Conservation (phyloP, 1,140 invertebrate species). For the Drosophila jambulina region DNA sequence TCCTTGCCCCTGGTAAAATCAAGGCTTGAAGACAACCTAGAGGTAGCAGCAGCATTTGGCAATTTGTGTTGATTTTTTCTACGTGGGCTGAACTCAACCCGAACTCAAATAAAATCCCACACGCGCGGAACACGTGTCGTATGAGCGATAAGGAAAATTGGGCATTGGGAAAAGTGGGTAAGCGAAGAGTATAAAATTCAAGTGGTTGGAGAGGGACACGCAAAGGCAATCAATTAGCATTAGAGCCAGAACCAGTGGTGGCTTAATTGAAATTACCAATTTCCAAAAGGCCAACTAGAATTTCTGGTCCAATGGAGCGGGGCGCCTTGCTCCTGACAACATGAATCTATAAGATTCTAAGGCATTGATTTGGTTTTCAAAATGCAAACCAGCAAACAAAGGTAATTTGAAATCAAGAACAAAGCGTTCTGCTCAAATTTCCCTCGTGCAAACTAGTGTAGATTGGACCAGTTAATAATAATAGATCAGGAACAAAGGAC, state of each 20-base stretch:
- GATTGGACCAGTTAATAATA: too few species aligned
- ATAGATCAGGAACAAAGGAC: background rate
- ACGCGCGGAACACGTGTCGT: conserved; percentile 24
- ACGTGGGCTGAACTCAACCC: background rate
- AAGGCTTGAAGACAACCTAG: background rate
- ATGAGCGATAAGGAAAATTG: conserved; percentile 32
- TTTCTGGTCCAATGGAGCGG: background rate
- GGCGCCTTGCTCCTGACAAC: too few species aligned
- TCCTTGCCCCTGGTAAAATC: background rate
- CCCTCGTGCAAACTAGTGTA: too few species aligned
- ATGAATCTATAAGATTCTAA: too few species aligned
- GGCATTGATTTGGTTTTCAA: too few species aligned
- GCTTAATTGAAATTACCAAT: conserved; percentile 1
- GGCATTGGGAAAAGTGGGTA: conserved; percentile 6
- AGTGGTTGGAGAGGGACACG: conserved; percentile 13
- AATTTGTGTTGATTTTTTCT: conserved; percentile 46
- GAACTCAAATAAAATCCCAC: conserved; percentile 11
- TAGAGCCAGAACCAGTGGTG: conserved; percentile 15
- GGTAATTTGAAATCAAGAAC: background rate
- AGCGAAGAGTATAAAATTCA: conserved; percentile 20
- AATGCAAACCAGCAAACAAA: too few species aligned
- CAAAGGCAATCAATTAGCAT: conserved; percentile 55
- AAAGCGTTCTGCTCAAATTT: too few species aligned
- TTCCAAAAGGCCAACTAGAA: background rate
- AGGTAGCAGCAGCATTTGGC: conserved; percentile 27